phyloP scores from a whole-genome alignment of 1,140 invertebrate species.

The Teleopsis dalmanni region DNA sequence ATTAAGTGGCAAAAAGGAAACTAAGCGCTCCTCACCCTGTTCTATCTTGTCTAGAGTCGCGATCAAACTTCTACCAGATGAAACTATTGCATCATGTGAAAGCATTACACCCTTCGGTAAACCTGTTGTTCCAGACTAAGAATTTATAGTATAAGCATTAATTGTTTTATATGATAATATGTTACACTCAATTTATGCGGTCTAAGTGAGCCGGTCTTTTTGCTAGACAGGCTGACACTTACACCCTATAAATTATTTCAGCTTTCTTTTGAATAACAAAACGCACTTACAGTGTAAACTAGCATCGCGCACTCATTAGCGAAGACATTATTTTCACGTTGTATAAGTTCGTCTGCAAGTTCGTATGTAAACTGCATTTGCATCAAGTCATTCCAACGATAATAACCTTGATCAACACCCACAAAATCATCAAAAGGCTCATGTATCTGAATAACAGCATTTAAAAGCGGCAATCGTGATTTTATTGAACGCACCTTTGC shows the following conservation, averaged over 20 bases:
- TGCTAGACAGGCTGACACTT: too few relatives aligned
- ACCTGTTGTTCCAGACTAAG: conserved; percentile 81
- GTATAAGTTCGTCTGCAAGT: conserved; percentile 15
- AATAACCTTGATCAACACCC: conserved; percentile 26
- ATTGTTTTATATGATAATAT: too few relatives aligned
- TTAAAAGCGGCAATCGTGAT: conserved; percentile 62
- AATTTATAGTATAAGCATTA: conserved; percentile 1
- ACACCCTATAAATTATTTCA: too few relatives aligned
- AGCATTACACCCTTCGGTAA: conserved; percentile 90
- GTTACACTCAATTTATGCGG: conserved; percentile 21
- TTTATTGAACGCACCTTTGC: conserved; percentile 71
- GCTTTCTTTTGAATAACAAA: conserved; percentile 60
- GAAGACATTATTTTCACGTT: conserved; percentile 57
- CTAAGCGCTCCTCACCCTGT: conserved; percentile 51
- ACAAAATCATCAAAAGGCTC: conserved; percentile 47
- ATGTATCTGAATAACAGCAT: conserved; percentile 77
- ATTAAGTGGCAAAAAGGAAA: conserved; percentile 81
- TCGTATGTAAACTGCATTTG: conserved; percentile 56
- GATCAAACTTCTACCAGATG: conserved; percentile 49
- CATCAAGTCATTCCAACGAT: conserved; percentile 71
- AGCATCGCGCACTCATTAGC: conserved; percentile 84
- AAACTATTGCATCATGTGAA: conserved; percentile 78
- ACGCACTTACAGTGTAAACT: conserved; percentile 71
- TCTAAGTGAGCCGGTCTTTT: too few relatives aligned
- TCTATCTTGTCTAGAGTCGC: conserved; percentile 42